Evolutionary conservation across 2,797 vertebrate genomes (phyloP), one percentile per base, ranked within the genome.

Genomic region (Labeo calbasu): DNA sequence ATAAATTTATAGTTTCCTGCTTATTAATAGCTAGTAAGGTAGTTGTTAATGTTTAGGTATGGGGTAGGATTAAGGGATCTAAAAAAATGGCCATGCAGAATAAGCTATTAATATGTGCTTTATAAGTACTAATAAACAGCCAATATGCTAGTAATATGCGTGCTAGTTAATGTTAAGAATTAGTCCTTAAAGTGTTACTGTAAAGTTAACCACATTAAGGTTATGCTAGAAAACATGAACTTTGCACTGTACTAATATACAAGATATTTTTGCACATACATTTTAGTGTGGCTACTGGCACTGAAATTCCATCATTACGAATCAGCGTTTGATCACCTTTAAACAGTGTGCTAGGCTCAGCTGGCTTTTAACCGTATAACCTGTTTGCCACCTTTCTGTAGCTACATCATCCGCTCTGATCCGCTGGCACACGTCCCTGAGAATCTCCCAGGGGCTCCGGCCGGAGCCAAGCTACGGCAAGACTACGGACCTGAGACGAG

Each of bases 371-470:
- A 57, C 65, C 28, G 0, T 28, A 8, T 32, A 23, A 53, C 14
- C 28, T 55, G 14, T 69, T 55, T 46, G 46, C n/a, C 17, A 90
- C 12, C 84, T 57, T 17, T 32, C 76, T 79, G 0, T 89, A 99
- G 98, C 94, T 99, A 99, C 91, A 96, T 99, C 88, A 99, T 99
- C 90, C 96, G 98, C 69, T 97, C 97, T 0, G 98, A 99, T 89
- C 98, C 98, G 0, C 92, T 99, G 91, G 98, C 98, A 0, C 97
- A 99, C 1, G 93, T 99, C 88, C 95, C 96, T 21, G 96, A 97
- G 6, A 95, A 97, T 8, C 86, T 95, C 0, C 95, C 95, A 78
- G 94, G 92, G 89, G 94, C 89, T 61, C 95, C 95, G 90, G 84
- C 90, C 85, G 93, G 92, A 84, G 90, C 91, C 85, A 94, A 92